These are phyloP conservation scores for Melanotaenia boesemani DNA, from an alignment of 2,797 vertebrate species.

Conservation along the genomic window DNA sequence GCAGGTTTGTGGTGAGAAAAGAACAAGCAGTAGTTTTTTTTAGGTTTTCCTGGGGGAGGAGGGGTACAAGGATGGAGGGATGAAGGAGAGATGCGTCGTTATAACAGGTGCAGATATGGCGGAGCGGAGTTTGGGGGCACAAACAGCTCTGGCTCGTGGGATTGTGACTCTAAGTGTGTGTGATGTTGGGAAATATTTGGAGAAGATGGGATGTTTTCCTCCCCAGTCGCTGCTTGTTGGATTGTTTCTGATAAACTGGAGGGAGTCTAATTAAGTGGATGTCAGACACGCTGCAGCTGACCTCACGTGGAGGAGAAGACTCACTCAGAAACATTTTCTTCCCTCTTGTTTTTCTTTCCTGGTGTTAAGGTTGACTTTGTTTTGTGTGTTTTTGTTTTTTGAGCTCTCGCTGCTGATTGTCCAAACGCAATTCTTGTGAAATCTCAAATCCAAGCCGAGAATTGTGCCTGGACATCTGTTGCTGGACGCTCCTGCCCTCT, in stretches of 20 bases:
- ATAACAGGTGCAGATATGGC: constrained; percentile 83
- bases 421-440: constrained; percentile 95
- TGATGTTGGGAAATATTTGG: not conserved
- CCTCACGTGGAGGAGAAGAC: not conserved
- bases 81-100: constrained; percentile 56
- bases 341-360: not conserved
- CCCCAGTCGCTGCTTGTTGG: too few relatives aligned
- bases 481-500: constrained; percentile 85
- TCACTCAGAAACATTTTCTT: not conserved
- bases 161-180: constrained; percentile 35
- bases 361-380: not conserved
- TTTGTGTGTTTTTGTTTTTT: not conserved
- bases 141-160: not conserved
- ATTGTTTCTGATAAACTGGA: constrained; percentile 18
- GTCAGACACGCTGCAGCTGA: constrained; percentile 30
- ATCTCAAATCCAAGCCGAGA: constrained; percentile 90
- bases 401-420: constrained; percentile 88
- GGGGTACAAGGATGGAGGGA: constrained; percentile 31
- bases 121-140: constrained; percentile 63
- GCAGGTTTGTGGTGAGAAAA: constrained; percentile 24
- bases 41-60: not conserved
- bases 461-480: constrained; percentile 99
- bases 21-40: constrained; percentile 6
- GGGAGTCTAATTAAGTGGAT: constrained; percentile 50
- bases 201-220: not conserved